phyloP scores from a whole-genome alignment of 64 coral and sea anemone species.

The Orbicella faveolata region DNA sequence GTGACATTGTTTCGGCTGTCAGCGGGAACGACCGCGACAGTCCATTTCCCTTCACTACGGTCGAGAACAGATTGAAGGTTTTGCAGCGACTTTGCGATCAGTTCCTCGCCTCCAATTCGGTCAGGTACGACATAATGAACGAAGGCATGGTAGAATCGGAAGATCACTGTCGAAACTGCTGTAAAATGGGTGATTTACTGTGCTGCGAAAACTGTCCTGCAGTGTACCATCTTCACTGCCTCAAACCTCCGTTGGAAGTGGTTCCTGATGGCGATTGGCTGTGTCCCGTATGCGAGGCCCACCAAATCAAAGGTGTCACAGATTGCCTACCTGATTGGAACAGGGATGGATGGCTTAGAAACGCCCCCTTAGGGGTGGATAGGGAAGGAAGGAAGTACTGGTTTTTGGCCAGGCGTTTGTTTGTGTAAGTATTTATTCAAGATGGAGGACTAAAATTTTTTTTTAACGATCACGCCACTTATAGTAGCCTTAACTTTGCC shows the following conservation, averaged over 20 bases:
- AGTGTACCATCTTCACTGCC: conserved; percentile 97
- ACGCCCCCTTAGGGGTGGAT: conserved; percentile 88
- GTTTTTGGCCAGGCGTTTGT: conserved; percentile 91
- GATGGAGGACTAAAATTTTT: not conserved
- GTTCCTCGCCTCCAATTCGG: conserved; percentile 89
- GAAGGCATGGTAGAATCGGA: conserved; percentile 96
- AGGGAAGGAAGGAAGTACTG: conserved; percentile 97
- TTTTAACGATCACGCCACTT: not conserved
- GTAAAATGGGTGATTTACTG: conserved; percentile 98
- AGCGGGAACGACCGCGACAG: conserved; percentile 43
- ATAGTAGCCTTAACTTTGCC: not conserved
- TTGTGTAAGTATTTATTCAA: conserved; percentile 92
- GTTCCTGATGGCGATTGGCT: conserved; percentile 99
- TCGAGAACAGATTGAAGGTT: conserved; percentile 74
- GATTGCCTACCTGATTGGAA: conserved; percentile 83
- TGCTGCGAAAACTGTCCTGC: conserved; percentile 96
- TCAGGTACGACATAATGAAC: conserved; percentile 94
- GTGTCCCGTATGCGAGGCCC: conserved; percentile 89
- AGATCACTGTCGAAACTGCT: conserved; percentile 96
- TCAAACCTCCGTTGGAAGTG: conserved; percentile 95
- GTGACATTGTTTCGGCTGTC: conserved; percentile 55
- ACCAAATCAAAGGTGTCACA: conserved; percentile 92
- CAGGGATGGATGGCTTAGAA: conserved; percentile 85
- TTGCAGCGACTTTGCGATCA: conserved; percentile 86
- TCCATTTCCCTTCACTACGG: conserved; percentile 87